These are phyloP conservation scores for Mus musculus DNA, from an alignment of 2,113 vertebrate genomes.

Conservation along the genomic window DNA sequence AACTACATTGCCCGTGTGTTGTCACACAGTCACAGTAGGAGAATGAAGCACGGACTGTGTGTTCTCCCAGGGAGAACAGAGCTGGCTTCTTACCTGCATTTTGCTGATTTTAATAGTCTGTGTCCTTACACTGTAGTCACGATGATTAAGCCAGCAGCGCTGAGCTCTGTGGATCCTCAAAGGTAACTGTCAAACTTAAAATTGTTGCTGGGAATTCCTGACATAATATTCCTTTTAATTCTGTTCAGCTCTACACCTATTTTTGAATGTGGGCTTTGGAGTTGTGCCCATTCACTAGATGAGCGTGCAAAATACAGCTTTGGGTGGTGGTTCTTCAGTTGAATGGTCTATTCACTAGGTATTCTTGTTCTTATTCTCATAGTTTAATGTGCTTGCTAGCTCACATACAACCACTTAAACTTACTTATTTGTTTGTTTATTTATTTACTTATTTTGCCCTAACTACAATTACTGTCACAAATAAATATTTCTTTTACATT, in stretches of 20 bases:
- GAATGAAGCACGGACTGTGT: not conserved
- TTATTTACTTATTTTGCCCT: not conserved
- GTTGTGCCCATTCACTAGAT: not conserved
- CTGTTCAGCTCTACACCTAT: not conserved
- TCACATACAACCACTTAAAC: not conserved
- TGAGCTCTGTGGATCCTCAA: not conserved
- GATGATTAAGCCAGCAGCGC: not conserved
- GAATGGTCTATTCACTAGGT: not conserved
- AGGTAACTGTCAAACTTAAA: not conserved
- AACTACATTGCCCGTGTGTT: too few relatives aligned
- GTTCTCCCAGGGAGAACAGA: too few relatives aligned
- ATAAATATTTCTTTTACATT: not conserved
- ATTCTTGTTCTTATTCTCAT: not conserved
- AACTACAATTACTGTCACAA: not conserved
- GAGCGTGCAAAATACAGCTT: not conserved
- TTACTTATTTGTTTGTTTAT: not conserved
- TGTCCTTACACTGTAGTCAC: not conserved
- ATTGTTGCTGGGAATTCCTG: not conserved
- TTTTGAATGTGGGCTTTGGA: not conserved
- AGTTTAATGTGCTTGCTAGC: not conserved
- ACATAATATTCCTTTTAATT: not conserved
- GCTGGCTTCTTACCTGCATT: not conserved
- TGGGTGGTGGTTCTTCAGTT: not conserved
- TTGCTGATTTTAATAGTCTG: not conserved
- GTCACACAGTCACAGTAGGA: not conserved